Evolutionary conservation across 1,140 invertebrate species (phyloP).

Genomic region (Papilio glaucus): DNA sequence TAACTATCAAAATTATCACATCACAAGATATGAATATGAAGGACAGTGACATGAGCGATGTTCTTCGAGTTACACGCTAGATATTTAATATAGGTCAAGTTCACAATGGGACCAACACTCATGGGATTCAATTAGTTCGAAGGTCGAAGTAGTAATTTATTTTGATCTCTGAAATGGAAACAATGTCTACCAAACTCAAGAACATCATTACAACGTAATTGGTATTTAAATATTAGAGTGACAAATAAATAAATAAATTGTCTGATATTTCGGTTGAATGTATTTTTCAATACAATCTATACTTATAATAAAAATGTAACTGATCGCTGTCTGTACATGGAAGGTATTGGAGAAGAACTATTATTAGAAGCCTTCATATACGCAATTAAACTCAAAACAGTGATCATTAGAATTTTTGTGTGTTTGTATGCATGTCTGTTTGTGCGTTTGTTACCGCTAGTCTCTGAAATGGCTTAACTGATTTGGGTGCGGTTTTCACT

Average conservation of each 20-base stretch:
- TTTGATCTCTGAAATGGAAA: neutral
- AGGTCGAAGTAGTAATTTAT: slow-evolving; percentile 2
- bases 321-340: too few relatives aligned
- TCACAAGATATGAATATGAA: neutral
- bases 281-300: neutral
- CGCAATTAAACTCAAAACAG: too few relatives aligned
- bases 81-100: slow-evolving; percentile 1
- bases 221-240: neutral
- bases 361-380: too few relatives aligned
- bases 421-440: too few relatives aligned
- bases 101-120: neutral
- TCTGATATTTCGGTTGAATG: neutral
- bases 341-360: too few relatives aligned
- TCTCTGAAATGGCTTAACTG: too few relatives aligned
- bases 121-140: neutral
- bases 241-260: too few relatives aligned
- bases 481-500: too few relatives aligned
- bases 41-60: neutral
- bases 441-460: too few relatives aligned
- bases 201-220: neutral
- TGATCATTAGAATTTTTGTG: too few relatives aligned
- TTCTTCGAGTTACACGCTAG: neutral
- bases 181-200: neutral
- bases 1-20: neutral
- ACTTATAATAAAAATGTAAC: too few relatives aligned